Evolutionary conservation across 2,113 vertebrate genomes (phyloP).

Genomic region (Tragulus kanchil): DNA sequence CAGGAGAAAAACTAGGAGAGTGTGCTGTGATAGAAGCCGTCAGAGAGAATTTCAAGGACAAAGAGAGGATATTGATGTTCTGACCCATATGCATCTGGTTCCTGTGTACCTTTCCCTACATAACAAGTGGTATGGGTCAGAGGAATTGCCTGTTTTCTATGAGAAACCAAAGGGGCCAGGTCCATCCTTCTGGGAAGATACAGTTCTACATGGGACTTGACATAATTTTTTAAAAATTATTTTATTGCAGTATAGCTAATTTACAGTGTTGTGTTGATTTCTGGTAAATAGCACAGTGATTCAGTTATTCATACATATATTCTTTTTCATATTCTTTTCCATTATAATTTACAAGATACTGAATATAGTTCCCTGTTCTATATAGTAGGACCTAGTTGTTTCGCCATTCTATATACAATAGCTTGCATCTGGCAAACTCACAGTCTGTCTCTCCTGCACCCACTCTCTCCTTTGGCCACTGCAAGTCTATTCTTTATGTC

Average conservation of each 20-base stretch:
- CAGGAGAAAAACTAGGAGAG: not conserved
- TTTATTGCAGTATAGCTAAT: no score
- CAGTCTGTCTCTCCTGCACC: accelerated
- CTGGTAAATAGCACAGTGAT: not conserved
- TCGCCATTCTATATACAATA: not conserved
- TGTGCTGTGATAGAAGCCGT: not conserved
- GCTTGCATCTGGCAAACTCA: no score
- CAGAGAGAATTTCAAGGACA: not conserved
- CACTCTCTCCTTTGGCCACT: not conserved
- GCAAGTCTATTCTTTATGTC: not conserved
- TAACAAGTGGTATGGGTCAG: not conserved
- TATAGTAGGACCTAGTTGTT: not conserved
- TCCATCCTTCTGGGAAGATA: not conserved
- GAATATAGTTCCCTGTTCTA: not conserved
- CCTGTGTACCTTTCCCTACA: not conserved
- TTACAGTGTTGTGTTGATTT: not conserved
- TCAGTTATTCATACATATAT: not conserved
- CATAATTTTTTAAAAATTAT: not conserved
- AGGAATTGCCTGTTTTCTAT: accelerated
- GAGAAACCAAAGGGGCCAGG: not conserved
- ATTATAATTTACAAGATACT: accelerated
- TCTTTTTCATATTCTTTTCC: not conserved
- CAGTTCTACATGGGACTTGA: not conserved
- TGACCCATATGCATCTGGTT: not conserved
- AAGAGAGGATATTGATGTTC: not conserved